phyloP scores from a whole-genome alignment of 2,888 invertebrate genomes.

The Pediacus dermestoides region DNA sequence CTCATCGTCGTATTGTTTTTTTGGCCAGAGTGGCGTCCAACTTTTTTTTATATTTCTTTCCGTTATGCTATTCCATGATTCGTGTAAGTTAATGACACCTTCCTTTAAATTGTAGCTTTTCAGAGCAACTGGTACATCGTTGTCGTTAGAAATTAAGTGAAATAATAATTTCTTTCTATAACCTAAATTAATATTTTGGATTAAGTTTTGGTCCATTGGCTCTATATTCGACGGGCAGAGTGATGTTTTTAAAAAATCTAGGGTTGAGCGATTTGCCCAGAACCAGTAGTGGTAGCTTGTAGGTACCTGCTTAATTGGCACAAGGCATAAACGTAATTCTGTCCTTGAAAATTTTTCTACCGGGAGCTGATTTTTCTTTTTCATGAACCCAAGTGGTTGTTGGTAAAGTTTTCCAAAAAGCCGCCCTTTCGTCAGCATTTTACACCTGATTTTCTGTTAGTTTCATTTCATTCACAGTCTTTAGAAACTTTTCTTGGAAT shows the following conservation, averaged over 20 bases:
- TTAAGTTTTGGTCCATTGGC: constrained; percentile 17
- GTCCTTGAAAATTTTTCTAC: constrained; percentile 21
- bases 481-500: constrained; percentile 15
- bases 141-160: constrained; percentile 8
- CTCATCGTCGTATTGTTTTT: not conserved
- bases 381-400: constrained; percentile 20
- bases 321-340: constrained; percentile 23
- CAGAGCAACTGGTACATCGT: constrained; percentile 6
- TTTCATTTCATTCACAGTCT: constrained; percentile 16
- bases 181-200: constrained; percentile 13
- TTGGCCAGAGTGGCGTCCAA: constrained; percentile 1
- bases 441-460: constrained; percentile 22
- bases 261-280: constrained; percentile 16
- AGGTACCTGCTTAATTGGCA: constrained; percentile 21
- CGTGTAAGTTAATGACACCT: constrained; percentile 11
- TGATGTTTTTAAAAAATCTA: constrained; percentile 15
- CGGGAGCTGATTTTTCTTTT: constrained; percentile 22
- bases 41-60: not conserved
- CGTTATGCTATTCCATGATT: constrained; percentile 10
- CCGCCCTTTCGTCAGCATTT: constrained; percentile 25
- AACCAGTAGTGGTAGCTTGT: constrained; percentile 22
- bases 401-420: constrained; percentile 24
- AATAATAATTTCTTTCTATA: constrained; percentile 11
- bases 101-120: constrained; percentile 13
- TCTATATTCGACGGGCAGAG: too few species aligned